Conservation (phyloP, 2,797 vertebrate genomes). For the Anolis apletophallus region DNA sequence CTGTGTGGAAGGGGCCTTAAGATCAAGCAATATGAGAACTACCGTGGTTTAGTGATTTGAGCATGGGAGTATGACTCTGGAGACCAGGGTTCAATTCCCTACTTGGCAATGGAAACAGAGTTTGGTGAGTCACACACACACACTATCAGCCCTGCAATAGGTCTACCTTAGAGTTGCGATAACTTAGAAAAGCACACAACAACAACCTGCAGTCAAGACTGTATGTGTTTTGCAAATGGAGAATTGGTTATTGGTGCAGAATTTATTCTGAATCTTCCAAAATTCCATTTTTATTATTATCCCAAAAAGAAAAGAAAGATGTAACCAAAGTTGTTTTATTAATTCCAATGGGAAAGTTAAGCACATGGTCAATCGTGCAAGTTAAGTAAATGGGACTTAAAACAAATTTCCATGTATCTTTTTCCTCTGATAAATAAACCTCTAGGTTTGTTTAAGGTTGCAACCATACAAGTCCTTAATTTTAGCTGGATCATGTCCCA, state of each 20-base stretch:
- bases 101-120: no score
- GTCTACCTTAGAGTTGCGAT: no score
- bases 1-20: no score
- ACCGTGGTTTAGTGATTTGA: no score
- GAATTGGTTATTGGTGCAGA: not conserved
- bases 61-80: no score
- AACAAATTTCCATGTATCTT: not conserved
- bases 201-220: not conserved
- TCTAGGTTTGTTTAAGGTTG: not conserved
- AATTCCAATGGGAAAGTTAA: not conserved
- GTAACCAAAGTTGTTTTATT: not conserved
- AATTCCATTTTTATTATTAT: not conserved
- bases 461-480: not conserved
- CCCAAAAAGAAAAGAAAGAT: not conserved
- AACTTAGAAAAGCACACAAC: no score
- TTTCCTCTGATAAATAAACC: not conserved
- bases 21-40: not conserved
- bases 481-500: not conserved
- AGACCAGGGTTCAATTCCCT: no score
- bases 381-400: not conserved
- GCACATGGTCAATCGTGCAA: not conserved
- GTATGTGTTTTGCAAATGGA: not conserved
- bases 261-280: not conserved
- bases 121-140: no score
- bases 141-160: no score